Evolutionary conservation across 1,140 invertebrate genomes (phyloP).

Genomic region (Drosophila triauraria): DNA sequence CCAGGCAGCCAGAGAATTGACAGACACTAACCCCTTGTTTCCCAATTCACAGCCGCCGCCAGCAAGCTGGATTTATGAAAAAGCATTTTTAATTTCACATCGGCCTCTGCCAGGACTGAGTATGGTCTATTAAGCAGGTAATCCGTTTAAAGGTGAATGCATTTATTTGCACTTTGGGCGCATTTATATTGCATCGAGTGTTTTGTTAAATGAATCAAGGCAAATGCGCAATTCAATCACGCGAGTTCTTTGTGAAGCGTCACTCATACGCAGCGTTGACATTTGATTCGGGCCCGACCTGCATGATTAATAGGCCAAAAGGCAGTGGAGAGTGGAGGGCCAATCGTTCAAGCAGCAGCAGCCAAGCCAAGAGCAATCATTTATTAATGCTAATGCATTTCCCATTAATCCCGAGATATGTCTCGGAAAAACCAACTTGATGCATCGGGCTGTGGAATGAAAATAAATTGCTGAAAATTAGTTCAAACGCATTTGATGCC

Average conservation of each 20-base stretch:
- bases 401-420: conserved; percentile 65
- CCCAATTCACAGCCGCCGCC: not conserved
- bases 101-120: not conserved
- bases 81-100: conserved; percentile 56
- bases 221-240: conserved; percentile 30
- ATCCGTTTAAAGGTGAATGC: conserved; percentile 67
- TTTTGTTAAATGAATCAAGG: conserved; percentile 59
- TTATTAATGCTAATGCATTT: conserved; percentile 77
- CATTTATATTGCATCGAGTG: conserved; percentile 53
- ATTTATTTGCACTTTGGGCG: conserved; percentile 57
- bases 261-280: conserved; percentile 49
- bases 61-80: conserved; percentile 32
- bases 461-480: conserved; percentile 79
- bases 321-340: not conserved
- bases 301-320: conserved; percentile 24
- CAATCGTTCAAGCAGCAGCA: conserved; percentile 34
- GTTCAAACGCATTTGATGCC: conserved; percentile 79
- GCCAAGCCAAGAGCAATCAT: conserved; percentile 34
- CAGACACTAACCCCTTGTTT: conserved; percentile 41
- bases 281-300: conserved; percentile 18
- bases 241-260: conserved; percentile 23
- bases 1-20: conserved; percentile 59
- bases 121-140: conserved; percentile 64
- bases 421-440: conserved; percentile 49
- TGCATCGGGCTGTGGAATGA: conserved; percentile 65